phyloP scores from a whole-genome alignment of 2,888 invertebrate genomes.

The Trachelus stipa region DNA sequence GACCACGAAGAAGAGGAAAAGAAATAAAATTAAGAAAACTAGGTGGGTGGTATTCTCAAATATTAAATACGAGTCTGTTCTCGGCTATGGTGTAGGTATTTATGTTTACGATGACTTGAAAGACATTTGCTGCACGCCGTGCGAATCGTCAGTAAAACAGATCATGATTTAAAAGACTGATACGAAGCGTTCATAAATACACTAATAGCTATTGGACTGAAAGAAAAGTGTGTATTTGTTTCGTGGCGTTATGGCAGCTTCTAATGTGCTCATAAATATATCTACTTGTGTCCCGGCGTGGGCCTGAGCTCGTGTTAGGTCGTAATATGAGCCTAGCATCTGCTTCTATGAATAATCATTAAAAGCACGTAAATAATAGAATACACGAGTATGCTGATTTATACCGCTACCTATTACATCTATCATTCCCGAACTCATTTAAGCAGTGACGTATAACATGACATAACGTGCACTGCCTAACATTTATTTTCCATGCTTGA shows the following conservation, averaged over 20 bases:
- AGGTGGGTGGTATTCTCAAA: not conserved
- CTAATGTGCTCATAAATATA: slow-evolving; percentile 6
- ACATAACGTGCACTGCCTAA: not conserved
- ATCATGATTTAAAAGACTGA: not conserved
- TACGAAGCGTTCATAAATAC: slow-evolving; percentile 2
- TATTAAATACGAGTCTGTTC: not conserved
- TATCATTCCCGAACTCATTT: not conserved
- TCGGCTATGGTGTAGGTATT: not conserved
- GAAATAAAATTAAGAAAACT: not conserved
- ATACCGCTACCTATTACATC: not conserved
- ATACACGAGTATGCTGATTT: slow-evolving; percentile 12
- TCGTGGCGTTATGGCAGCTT: not conserved
- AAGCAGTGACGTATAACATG: not conserved
- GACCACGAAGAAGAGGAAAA: not conserved
- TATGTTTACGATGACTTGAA: not conserved
- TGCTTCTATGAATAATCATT: slow-evolving; percentile 25
- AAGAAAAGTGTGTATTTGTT: slow-evolving; percentile 8
- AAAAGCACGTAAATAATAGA: slow-evolving; percentile 22
- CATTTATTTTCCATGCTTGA: not conserved
- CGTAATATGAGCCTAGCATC: slow-evolving; percentile 12
- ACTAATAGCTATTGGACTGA: not conserved
- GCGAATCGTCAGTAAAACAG: not conserved
- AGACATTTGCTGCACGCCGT: not conserved
- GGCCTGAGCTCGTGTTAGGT: not conserved
- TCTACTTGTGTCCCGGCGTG: not conserved